Evolutionary conservation across 2,888 invertebrate species (phyloP).

Genomic region (Stenolophus ochropezus): DNA sequence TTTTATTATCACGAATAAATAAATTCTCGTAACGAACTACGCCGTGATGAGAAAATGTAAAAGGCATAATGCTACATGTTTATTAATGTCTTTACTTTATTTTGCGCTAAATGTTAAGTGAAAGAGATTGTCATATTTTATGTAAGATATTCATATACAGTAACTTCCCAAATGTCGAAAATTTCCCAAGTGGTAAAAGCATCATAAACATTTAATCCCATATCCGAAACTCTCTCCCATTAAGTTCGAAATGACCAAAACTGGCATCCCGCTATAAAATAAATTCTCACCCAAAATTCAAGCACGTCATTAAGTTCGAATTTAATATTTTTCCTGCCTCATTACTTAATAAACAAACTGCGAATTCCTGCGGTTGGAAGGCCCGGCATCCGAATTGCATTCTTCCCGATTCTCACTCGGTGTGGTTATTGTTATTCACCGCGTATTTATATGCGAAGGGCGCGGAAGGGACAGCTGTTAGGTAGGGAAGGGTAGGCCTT

Average conservation of each 20-base stretch:
- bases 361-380: neutral
- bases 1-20: no score
- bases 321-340: conserved; percentile 4
- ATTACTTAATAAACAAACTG: conserved; percentile 50
- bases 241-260: conserved; percentile 9
- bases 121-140: neutral
- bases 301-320: conserved; percentile 17
- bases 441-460: conserved; percentile 54
- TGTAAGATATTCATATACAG: neutral
- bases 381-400: conserved; percentile 41
- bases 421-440: conserved; percentile 55
- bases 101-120: neutral
- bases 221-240: conserved; percentile 5
- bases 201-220: conserved; percentile 12
- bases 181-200: neutral
- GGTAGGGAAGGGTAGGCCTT: conserved; percentile 9
- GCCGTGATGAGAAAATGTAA: no score
- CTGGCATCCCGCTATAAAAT: conserved; percentile 17
- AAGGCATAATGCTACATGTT: no score
- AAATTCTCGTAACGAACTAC: no score
- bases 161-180: neutral
- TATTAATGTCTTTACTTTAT: no score
- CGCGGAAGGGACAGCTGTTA: conserved; percentile 2
- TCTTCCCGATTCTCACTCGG: conserved; percentile 16
- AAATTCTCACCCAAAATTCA: conserved; percentile 5